Conservation (phyloP, 2,113 vertebrate genomes). For the Chitala chitala region DNA sequence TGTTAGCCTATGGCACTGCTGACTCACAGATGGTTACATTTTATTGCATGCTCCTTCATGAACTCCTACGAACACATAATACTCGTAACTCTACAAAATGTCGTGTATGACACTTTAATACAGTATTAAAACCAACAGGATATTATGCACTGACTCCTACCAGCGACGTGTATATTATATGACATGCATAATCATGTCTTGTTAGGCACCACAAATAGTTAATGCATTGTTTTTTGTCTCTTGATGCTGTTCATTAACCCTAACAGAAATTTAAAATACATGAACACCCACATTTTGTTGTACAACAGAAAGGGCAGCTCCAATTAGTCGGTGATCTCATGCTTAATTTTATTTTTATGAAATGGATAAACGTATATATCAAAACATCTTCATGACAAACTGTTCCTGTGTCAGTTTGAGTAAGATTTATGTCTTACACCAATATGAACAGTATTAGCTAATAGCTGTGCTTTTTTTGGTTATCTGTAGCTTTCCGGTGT, state of each 20-base stretch:
- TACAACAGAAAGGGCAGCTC: not conserved
- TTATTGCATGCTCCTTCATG: not conserved
- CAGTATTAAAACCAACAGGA: not conserved
- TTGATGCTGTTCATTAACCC: not conserved
- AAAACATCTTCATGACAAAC: no score
- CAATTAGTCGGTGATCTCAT: not conserved
- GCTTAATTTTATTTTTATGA: not conserved
- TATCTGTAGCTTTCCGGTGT: not conserved
- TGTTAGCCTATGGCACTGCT: no score
- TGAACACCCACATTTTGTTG: no score
- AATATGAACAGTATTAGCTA: not conserved
- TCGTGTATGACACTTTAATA: not conserved
- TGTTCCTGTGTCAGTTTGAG: not conserved
- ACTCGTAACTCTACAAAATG: slow-evolving; percentile 2
- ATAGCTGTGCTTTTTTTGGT: not conserved
- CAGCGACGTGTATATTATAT: not conserved
- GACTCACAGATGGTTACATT: not conserved
- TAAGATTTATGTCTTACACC: not conserved
- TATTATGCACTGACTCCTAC: not conserved
- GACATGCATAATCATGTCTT: not conserved
- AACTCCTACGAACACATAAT: not conserved
- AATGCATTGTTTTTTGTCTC: not conserved
- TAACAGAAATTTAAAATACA: no score
- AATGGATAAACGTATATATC: no score
- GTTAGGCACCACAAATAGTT: not conserved